Percentiles rank a stretch among this genome's conserved stretches.
Conservation (phyloP, 2,113 vertebrate species). For the Mirounga angustirostris region DNA sequence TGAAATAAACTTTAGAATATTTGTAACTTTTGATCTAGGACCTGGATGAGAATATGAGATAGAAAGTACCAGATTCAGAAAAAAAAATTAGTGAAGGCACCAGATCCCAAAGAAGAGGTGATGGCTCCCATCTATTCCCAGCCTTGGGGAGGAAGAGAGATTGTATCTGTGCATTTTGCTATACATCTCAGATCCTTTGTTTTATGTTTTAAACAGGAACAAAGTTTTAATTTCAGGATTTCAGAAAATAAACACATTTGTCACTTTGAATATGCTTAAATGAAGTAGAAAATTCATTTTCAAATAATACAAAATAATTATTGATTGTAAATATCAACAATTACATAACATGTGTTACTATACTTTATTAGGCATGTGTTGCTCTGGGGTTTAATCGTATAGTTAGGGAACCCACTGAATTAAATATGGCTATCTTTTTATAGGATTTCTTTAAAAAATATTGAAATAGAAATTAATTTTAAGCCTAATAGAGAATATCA, state of each 20-base stretch:
- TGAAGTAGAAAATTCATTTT: constrained; percentile 63
- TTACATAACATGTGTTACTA: constrained; percentile 6
- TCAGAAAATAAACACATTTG: constrained; percentile 44
- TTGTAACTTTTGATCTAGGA: neutral
- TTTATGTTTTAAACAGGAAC: neutral
- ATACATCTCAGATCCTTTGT: neutral
- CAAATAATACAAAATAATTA: constrained; percentile 64
- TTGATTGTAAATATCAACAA: constrained; percentile 64
- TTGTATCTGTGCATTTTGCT: neutral
- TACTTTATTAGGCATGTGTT: constrained; percentile 57
- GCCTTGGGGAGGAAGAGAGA: neutral
- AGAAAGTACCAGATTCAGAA: neutral
- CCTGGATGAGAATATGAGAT: neutral
- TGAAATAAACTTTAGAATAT: neutral
- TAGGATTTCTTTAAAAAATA: constrained; percentile 36
- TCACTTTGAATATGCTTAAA: constrained; percentile 62
- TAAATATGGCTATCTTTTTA: neutral
- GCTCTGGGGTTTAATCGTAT: neutral
- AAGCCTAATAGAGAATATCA: neutral
- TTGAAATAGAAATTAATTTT: neutral
- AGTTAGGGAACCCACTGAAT: constrained; percentile 3
- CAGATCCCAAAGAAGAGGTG: neutral
- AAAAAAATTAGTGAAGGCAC: too few species aligned
- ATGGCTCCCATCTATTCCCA: neutral
- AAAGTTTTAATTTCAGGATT: constrained; percentile 47